Evolutionary conservation across 1,140 invertebrate species (phyloP), one percentile per base, ranked within the genome.

Genomic region (Solen grandis): DNA sequence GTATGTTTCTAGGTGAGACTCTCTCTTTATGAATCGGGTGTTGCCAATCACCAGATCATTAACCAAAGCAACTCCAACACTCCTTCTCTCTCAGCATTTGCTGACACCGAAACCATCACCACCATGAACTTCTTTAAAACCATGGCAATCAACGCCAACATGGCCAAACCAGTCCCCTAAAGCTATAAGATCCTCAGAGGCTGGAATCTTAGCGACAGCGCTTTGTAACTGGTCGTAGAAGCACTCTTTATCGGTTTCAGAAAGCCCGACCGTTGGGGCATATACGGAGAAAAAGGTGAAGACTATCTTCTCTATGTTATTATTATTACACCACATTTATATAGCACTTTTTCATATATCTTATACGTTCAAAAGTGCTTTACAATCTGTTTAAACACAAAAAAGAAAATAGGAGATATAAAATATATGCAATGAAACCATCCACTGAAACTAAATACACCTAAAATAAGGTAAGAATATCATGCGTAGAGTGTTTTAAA

Each of bases 141-240:
- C 29, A 55, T 22, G 1, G 27, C 50, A 14, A 29, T 70, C 33
- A 33, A 50, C 25, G 13, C 68, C 52, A 14, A 70, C 68, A 70
- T 70, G 68, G 22, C 68, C 68, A 54, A 54, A 54, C 68, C 68
- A 70, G 25, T 70, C 68, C 50, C 68, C 41, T 19, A 54, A 50
- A 13, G 68, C 46, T 4, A 70, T 25, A 10, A 68, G 65, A 38
- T 46, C 22, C 41, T 68, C 65, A n/a, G 65, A 68, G 29, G 65
- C 65, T 41, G 65, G 65, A n/a, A n/a, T n/a, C n/a, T n/a, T n/a
- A 27, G 46, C 46, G 19, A 50, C n/a, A 54, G 55, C 68, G 31
- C 59, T 62, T 33, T 62, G 59, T 29, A 62, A 27, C 2, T 62
- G 59, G 59, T 62, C n/a, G 27, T 62, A 62, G 27, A 62, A 62